A percentile compares a stretch with the other conserved stretches of the same genome.
These are phyloP conservation scores for Scaptomyza pallida DNA, from an alignment of 1,140 invertebrate genomes.

Conservation along the genomic window DNA sequence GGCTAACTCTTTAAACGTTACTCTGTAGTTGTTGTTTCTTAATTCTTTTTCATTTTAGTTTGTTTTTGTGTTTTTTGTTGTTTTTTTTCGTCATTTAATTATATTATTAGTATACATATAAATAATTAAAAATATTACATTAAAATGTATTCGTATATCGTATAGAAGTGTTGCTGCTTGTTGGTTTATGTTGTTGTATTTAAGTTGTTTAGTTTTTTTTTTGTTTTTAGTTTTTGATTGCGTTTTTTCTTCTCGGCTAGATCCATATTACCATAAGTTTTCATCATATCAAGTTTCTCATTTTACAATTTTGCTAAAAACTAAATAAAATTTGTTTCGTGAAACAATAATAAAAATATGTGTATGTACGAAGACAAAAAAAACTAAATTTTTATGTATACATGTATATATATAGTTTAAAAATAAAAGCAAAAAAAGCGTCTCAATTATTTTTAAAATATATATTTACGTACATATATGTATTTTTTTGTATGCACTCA, in stretches of 20 bases:
- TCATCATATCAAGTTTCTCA: conserved; percentile 68
- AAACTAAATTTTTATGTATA: conserved; percentile 50
- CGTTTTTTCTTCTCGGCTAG: conserved; percentile 63
- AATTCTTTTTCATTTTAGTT: conserved; percentile 58
- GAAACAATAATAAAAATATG: conserved; percentile 78
- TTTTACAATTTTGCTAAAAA: conserved; percentile 84
- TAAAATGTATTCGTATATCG: conserved; percentile 84
- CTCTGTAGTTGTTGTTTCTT: conserved; percentile 79
- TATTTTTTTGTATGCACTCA: conserved; percentile 61
- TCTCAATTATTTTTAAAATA: conserved; percentile 70
- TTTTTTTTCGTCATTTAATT: conserved; percentile 74
- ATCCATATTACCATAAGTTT: conserved; percentile 26
- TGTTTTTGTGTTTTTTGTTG: conserved; percentile 60
- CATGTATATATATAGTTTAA: conserved; percentile 48
- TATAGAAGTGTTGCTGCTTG: conserved; percentile 78
- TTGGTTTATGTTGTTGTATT: conserved; percentile 53
- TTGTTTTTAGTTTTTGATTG: conserved; percentile 77
- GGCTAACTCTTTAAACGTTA: conserved; percentile 83
- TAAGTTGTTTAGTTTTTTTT: conserved; percentile 45
- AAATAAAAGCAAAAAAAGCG: conserved; percentile 64
- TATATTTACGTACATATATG: conserved; percentile 69
- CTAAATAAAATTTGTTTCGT: conserved; percentile 79
- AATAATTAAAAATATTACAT: conserved; percentile 84
- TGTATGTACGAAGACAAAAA: conserved; percentile 62
- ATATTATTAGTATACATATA: conserved; percentile 84